These are phyloP conservation scores for Raphicerus campestris DNA, from an alignment of 2,113 vertebrate species.

Conservation along the genomic window DNA sequence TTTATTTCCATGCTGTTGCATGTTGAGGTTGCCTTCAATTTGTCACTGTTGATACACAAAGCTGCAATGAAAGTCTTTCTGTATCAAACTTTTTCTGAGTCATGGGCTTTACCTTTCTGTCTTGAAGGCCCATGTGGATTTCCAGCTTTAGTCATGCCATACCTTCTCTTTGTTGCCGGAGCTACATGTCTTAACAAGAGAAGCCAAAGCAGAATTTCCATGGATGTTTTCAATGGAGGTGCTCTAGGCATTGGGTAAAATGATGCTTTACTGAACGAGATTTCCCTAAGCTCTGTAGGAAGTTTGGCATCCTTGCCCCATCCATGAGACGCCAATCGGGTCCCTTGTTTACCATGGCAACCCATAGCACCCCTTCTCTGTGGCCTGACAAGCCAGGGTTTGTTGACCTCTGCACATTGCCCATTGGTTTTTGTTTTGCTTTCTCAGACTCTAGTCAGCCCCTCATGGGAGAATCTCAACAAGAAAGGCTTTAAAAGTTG, in stretches of 20 bases:
- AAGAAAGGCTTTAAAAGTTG: neutral
- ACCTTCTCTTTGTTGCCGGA: neutral
- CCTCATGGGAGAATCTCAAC: neutral
- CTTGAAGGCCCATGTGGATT: too few relatives aligned
- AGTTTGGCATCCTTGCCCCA: neutral
- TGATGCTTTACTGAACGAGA: neutral
- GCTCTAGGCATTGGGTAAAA: neutral
- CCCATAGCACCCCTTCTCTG: neutral
- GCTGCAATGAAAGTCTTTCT: neutral
- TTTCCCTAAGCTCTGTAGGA: neutral
- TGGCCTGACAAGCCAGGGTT: neutral
- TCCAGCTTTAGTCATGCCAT: neutral
- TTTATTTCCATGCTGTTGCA: neutral
- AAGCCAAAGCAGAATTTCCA: neutral
- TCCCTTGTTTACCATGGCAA: neutral
- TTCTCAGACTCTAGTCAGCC: neutral
- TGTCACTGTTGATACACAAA: neutral
- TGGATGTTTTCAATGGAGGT: rapidly evolving
- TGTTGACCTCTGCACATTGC: neutral
- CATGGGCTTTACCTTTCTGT: neutral
- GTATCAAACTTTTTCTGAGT: neutral
- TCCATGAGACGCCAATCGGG: neutral
- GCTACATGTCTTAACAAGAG: neutral
- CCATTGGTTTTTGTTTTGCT: neutral
- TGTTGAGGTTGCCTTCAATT: neutral